Evolutionary conservation across 2,888 invertebrate genomes (phyloP).

Genomic region (Mayetiola destructor): DNA sequence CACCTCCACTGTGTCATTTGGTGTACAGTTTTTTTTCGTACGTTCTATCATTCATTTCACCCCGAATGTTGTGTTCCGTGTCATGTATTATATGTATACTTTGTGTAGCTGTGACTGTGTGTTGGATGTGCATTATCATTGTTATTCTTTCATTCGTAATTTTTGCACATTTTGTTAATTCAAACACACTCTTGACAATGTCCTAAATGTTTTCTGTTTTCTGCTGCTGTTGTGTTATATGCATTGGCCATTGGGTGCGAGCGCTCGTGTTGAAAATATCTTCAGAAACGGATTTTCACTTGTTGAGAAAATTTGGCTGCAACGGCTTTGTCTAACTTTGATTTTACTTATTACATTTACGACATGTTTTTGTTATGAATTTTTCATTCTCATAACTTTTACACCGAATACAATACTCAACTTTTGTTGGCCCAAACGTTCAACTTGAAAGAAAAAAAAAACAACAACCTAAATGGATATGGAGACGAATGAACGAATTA

Average conservation of each 20-base stretch:
- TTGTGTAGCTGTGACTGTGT: not conserved
- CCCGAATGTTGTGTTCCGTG: no score
- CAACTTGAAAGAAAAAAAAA: no score
- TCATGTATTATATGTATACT: not conserved
- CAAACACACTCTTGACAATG: not conserved
- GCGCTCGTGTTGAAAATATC: constrained; percentile 6
- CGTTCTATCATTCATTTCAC: no score
- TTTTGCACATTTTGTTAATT: not conserved
- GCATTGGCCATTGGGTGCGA: not conserved
- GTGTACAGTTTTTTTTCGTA: not conserved
- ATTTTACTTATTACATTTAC: no score
- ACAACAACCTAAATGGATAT: no score
- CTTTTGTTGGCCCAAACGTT: no score
- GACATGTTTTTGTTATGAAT: no score
- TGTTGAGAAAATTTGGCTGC: not conserved
- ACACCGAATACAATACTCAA: no score
- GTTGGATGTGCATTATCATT: constrained; percentile 1
- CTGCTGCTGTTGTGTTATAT: not conserved
- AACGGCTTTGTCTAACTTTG: no score
- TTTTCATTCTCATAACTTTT: no score
- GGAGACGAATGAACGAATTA: no score
- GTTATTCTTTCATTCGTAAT: not conserved
- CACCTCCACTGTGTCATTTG: no score
- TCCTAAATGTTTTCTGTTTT: not conserved
- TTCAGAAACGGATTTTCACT: not conserved